A percentile compares a stretch with the other conserved stretches of the same genome.
Evolutionary conservation across 1,140 invertebrate species (phyloP).

Genomic region (Heliconius hermathena): DNA sequence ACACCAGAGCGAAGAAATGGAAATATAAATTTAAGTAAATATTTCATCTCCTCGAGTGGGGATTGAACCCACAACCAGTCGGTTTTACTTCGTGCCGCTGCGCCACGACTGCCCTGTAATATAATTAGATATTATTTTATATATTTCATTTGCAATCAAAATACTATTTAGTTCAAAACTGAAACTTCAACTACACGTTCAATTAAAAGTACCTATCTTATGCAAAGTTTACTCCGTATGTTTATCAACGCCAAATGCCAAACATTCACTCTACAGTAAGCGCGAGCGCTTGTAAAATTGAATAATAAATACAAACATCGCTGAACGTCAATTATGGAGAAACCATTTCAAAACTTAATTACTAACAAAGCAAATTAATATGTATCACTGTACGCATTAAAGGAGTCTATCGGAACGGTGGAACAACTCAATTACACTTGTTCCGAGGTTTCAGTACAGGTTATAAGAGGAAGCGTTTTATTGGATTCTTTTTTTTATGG

Average conservation of each 20-base stretch:
- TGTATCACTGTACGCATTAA: slow-evolving; percentile 45
- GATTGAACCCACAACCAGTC: no score
- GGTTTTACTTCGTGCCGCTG: no score
- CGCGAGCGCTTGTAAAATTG: slow-evolving; percentile 34
- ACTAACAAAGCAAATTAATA: slow-evolving; percentile 48
- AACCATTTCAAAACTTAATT: slow-evolving; percentile 43
- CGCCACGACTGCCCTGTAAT: no score
- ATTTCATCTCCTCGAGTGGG: no score
- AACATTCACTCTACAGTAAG: background rate
- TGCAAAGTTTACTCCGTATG: background rate
- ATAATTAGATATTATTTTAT: no score
- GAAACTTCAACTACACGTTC: background rate
- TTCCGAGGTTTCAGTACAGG: background rate
- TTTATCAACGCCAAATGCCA: background rate
- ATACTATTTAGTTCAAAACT: background rate
- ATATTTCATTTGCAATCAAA: background rate
- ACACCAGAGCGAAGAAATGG: no score
- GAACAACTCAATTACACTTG: slow-evolving; percentile 42
- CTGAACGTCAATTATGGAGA: slow-evolving; percentile 38
- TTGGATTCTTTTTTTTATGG: no score
- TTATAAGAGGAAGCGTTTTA: slow-evolving; percentile 17
- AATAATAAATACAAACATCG: slow-evolving; percentile 44
- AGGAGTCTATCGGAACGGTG: slow-evolving; percentile 41
- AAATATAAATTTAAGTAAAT: no score
- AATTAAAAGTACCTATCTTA: slow-evolving; percentile 4